phyloP scores from a whole-genome alignment of 2,888 invertebrate species.

The Nomada hirtipes region DNA sequence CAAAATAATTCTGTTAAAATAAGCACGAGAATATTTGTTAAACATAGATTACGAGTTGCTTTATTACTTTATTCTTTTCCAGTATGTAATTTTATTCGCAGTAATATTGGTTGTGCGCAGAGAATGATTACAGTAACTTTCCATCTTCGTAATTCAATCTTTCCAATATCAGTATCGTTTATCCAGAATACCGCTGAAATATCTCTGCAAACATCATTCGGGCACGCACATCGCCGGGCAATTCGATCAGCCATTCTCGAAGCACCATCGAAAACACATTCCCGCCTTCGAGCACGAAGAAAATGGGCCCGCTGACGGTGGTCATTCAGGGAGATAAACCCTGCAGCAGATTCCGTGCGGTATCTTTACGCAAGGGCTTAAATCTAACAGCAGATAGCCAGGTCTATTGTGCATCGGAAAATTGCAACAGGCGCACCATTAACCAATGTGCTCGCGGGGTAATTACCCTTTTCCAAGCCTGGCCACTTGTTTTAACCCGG shows the following conservation, averaged over 20 bases:
- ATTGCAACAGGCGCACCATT: slow-evolving; percentile 71
- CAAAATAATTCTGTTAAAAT: too few species aligned
- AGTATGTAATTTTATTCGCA: too few species aligned
- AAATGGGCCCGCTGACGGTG: slow-evolving; percentile 27
- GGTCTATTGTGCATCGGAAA: slow-evolving; percentile 65
- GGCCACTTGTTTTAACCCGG: slow-evolving; percentile 68
- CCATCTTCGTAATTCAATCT: neutral
- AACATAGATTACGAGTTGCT: too few species aligned
- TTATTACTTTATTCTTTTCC: too few species aligned
- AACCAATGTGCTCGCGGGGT: slow-evolving; percentile 70
- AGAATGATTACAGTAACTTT: neutral
- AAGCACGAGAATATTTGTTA: too few species aligned
- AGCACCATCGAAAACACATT: neutral
- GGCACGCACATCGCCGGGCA: neutral
- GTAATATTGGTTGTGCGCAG: too few species aligned
- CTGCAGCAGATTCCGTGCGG: slow-evolving; percentile 13
- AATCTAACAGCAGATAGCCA: slow-evolving; percentile 61
- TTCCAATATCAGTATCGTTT: neutral
- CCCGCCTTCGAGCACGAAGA: slow-evolving; percentile 13
- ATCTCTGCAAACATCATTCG: neutral
- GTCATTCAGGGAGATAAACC: slow-evolving; percentile 56
- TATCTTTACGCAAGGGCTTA: slow-evolving; percentile 65
- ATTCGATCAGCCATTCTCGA: neutral
- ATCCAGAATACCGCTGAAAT: neutral
- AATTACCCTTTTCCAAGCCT: slow-evolving; percentile 61